Percentiles rank a stretch among this genome's conserved stretches.
These are phyloP conservation scores for Deilephila elpenor DNA, from an alignment of 2,888 invertebrate genomes.

Conservation along the genomic window DNA sequence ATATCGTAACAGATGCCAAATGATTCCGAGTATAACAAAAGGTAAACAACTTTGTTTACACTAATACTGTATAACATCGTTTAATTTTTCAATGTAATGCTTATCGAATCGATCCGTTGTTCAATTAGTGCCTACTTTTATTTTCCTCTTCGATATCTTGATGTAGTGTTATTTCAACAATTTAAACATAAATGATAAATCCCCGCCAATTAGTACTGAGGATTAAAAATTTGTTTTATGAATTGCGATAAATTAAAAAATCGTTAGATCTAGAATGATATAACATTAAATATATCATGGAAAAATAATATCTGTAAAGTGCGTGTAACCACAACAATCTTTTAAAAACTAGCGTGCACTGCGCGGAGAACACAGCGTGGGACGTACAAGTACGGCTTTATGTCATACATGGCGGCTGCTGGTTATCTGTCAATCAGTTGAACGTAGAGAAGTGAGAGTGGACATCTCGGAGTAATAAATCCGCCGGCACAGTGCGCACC, in stretches of 20 bases:
- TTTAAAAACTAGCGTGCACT: too few relatives aligned
- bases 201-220: too few relatives aligned
- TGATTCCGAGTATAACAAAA: neutral
- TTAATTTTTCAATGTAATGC: neutral
- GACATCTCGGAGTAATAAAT: slow-evolving; percentile 62
- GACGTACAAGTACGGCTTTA: neutral
- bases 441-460: slow-evolving; percentile 53
- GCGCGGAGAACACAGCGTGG: too few relatives aligned
- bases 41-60: neutral
- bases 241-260: too few relatives aligned
- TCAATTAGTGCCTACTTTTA: neutral
- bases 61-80: neutral
- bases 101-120: neutral
- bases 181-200: too few relatives aligned
- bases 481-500: slow-evolving; percentile 51
- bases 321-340: too few relatives aligned
- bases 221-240: too few relatives aligned
- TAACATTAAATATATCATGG: too few relatives aligned
- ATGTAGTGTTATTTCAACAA: too few relatives aligned
- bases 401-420: slow-evolving; percentile 33
- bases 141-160: too few relatives aligned
- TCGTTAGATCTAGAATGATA: too few relatives aligned
- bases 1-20: neutral
- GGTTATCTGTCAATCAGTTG: slow-evolving; percentile 40
- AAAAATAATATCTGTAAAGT: too few relatives aligned